Evolutionary conservation across 1,140 invertebrate genomes (phyloP), one percentile per base, ranked within the genome.

Genomic region (Heliconius hewitsoni): DNA sequence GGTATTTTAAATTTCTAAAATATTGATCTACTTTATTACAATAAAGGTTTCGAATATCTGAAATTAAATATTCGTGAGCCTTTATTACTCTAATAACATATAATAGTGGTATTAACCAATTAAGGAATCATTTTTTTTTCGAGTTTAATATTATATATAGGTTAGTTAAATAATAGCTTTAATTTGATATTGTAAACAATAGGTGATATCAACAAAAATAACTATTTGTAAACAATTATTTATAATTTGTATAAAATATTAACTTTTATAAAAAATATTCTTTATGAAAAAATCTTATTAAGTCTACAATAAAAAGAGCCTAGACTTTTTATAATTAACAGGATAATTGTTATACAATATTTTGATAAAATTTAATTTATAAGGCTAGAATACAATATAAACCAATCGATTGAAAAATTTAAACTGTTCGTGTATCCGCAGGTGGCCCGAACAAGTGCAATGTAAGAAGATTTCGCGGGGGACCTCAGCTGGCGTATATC

Each of bases 401-500:
- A 66, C 23, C 60, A 66, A 66, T 66, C 60, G 60, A 27, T 66
- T 66, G 23, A 66, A 30, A 27, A 66, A 66, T 77, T 75, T 79
- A 57, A 76, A 42, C 37, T 72, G n/a, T 72, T 72, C 8, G 16
- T 23, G 37, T 72, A 39, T 71, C 27, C 70, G 11, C 66, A 75
- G 78, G 73, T 76, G 74, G 13, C 66, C 34, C 78, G 60, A 11
- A 74, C 71, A 74, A 73, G 60, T 76, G 78, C 73, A 79, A 79
- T 76, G 78, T 66, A 79, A 66, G 23, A 79, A 72, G 73, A 79
- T 79, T 79, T 79, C 78, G 66, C 42, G 72, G 18, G 52, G 72
- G 73, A 79, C 73, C 78, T 57, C 78, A 76, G 66, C 73, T 79
- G 78, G 78, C 74, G 37, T 71, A 79, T 66, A 66, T 66, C 60